A percentile compares a stretch with the other conserved stretches of the same genome.
Conservation (phyloP, 2,113 vertebrate species). For the Zingel zingel region DNA sequence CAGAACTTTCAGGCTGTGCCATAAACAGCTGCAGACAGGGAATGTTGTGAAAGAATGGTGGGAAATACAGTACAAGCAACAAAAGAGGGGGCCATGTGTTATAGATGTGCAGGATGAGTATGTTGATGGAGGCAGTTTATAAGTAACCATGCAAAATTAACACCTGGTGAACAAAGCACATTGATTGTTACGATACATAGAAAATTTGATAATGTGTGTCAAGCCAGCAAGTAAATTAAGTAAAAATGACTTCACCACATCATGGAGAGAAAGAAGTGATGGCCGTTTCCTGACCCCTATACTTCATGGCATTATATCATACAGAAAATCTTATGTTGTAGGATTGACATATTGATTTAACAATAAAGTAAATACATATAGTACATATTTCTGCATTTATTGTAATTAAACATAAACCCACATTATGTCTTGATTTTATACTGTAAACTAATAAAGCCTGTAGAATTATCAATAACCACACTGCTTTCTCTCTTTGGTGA, state of each 20-base stretch:
- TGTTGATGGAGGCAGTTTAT: slow-evolving; percentile 70
- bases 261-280: slow-evolving; percentile 61
- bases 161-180: slow-evolving; percentile 73
- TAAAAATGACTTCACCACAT: slow-evolving; percentile 54
- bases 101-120: slow-evolving; percentile 58
- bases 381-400: background rate
- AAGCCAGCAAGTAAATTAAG: slow-evolving; percentile 57
- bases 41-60: slow-evolving; percentile 50
- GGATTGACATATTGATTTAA: background rate
- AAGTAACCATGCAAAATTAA: slow-evolving; percentile 74
- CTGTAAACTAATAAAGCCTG: background rate
- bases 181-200: slow-evolving; percentile 63
- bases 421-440: background rate
- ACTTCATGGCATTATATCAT: background rate
- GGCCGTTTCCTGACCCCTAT: background rate
- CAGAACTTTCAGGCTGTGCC: slow-evolving; percentile 86
- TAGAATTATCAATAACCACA: background rate
- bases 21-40: slow-evolving; percentile 81
- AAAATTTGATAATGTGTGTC: slow-evolving; percentile 52
- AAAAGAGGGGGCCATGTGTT: slow-evolving; percentile 46
- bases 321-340: background rate
- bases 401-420: background rate
- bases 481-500: slow-evolving; percentile 68
- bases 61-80: slow-evolving; percentile 67
- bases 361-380: background rate